Percentiles rank a stretch among this genome's conserved stretches.
Conservation (phyloP, 2,888 invertebrate genomes). For the Heterodera filipjevi region DNA sequence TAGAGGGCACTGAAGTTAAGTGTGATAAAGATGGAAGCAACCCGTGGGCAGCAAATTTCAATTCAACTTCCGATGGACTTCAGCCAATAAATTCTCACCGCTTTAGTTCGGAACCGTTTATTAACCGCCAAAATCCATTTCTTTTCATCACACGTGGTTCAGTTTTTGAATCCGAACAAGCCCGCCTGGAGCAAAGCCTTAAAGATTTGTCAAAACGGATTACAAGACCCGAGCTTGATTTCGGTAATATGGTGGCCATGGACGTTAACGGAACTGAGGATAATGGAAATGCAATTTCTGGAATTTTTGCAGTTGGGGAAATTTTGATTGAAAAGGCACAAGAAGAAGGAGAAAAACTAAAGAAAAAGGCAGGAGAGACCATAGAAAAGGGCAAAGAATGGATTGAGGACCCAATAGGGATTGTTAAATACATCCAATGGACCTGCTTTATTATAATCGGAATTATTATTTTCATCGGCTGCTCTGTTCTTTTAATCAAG, state of each 20-base stretch:
- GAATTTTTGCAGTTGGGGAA: background rate
- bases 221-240: background rate
- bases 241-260: background rate
- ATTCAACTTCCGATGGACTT: background rate
- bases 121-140: conserved; percentile 1
- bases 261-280: background rate
- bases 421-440: background rate
- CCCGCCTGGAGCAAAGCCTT: background rate
- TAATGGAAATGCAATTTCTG: background rate
- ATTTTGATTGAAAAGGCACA: background rate
- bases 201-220: background rate
- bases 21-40: background rate
- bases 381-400: background rate
- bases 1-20: background rate
- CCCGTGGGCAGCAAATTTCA: background rate
- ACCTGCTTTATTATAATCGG: background rate
- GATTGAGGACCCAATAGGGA: conserved; percentile 7
- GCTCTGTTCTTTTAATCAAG: background rate
- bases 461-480: background rate
- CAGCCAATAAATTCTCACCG: background rate
- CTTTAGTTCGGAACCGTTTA: background rate
- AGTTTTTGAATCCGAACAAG: conserved; percentile 4
- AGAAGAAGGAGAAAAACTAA: background rate
- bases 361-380: background rate
- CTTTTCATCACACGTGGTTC: background rate